These are phyloP conservation scores for Enteromius anoplus DNA, from an alignment of 2,797 vertebrate species.

Conservation along the genomic window DNA sequence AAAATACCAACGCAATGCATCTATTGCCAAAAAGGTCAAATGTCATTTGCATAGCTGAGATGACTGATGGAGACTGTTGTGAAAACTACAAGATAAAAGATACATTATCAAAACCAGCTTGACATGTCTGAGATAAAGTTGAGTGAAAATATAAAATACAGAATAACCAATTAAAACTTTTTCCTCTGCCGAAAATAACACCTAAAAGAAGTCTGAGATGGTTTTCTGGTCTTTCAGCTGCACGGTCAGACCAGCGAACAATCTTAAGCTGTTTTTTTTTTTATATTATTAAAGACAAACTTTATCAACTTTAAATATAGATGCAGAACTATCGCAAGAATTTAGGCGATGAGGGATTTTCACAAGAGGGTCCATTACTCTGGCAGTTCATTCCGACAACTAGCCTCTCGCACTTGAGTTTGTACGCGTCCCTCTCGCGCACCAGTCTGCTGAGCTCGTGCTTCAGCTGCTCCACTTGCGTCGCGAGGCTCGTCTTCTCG, in stretches of 20 bases:
- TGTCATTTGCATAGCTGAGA: slow-evolving; percentile 46
- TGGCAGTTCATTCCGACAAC: slow-evolving; percentile 88
- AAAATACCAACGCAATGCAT: slow-evolving; percentile 27
- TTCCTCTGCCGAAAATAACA: slow-evolving; percentile 10
- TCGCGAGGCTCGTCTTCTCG: slow-evolving; percentile 93
- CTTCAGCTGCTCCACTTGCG: slow-evolving; percentile 97
- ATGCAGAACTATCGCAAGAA: slow-evolving; percentile 75
- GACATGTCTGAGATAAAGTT: slow-evolving; percentile 40
- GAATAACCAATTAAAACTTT: slow-evolving; percentile 19
- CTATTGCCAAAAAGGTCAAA: slow-evolving; percentile 42
- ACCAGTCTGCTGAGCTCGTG: slow-evolving; percentile 92
- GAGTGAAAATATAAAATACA: slow-evolving; percentile 44
- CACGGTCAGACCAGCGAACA: slow-evolving; percentile 8
- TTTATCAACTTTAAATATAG: background rate
- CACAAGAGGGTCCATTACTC: slow-evolving; percentile 93
- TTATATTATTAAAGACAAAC: background rate
- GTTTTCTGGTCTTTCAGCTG: background rate
- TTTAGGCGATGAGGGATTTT: slow-evolving; percentile 94
- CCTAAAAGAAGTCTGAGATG: background rate
- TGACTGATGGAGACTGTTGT: slow-evolving; percentile 17
- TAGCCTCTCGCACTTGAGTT: slow-evolving; percentile 98
- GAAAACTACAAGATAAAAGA: slow-evolving; percentile 42
- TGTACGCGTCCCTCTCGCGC: slow-evolving; percentile 97
- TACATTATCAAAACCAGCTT: slow-evolving; percentile 48
- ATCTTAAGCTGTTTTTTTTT: background rate